Evolutionary conservation across 2,888 invertebrate genomes (phyloP).

Genomic region (Allacma fusca): DNA sequence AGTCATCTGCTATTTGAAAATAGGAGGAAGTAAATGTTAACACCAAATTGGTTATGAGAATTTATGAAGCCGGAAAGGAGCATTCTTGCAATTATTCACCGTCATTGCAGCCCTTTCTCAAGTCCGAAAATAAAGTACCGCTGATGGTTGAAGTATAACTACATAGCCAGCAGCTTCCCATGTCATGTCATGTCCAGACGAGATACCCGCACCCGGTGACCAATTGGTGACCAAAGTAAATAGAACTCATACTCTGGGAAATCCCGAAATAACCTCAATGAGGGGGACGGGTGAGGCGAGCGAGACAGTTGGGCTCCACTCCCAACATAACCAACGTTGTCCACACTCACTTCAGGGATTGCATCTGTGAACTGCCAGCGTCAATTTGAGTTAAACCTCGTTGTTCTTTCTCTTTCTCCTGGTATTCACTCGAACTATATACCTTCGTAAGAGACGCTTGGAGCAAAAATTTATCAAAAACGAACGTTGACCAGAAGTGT

Average conservation of each 20-base stretch:
- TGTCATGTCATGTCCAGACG: slow-evolving; percentile 16
- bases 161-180: neutral
- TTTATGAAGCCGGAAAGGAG: slow-evolving; percentile 13
- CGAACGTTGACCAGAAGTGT: too few relatives aligned
- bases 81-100: slow-evolving; percentile 16
- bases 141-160: neutral
- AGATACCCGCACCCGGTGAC: slow-evolving; percentile 36
- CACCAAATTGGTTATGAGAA: slow-evolving; percentile 4
- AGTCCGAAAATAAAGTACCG: slow-evolving; percentile 4
- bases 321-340: too few relatives aligned
- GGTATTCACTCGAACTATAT: too few relatives aligned
- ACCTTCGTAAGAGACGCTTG: too few relatives aligned
- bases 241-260: neutral
- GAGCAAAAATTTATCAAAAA: too few relatives aligned
- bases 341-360: too few relatives aligned
- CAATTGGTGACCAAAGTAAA: slow-evolving; percentile 36
- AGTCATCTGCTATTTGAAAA: neutral
- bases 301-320: too few relatives aligned
- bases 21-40: neutral
- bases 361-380: too few relatives aligned
- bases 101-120: neutral
- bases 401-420: too few relatives aligned
- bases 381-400: too few relatives aligned
- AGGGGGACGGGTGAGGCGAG: neutral
- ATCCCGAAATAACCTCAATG: slow-evolving; percentile 18